These are phyloP conservation scores for Grus americana DNA, from an alignment of 2,113 vertebrate species.

Conservation along the genomic window DNA sequence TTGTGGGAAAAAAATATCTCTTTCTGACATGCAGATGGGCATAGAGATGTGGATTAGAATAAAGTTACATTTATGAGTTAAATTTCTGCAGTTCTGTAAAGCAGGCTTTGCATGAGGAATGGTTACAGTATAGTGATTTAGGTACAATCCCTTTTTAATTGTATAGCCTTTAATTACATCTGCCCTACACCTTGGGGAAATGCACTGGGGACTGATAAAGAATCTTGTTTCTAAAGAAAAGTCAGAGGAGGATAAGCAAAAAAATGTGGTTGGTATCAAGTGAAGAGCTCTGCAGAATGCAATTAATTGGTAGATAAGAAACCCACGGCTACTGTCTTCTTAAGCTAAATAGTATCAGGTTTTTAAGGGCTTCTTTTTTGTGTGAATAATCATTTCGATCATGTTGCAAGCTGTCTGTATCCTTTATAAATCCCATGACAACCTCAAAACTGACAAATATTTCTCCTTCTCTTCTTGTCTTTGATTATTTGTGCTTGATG, in stretches of 20 bases:
- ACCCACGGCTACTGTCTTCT: background rate
- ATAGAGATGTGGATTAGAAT: background rate
- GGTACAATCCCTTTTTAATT: constrained; percentile 29
- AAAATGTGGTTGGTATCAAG: background rate
- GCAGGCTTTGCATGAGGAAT: background rate
- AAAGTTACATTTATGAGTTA: background rate
- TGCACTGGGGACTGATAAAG: background rate
- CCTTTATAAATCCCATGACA: background rate
- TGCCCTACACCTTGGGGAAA: background rate
- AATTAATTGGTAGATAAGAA: constrained; percentile 35
- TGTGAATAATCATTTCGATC: background rate
- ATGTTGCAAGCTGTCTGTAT: background rate
- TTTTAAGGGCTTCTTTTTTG: background rate
- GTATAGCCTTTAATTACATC: constrained; percentile 8
- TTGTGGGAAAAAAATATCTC: background rate
- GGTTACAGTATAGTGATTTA: background rate
- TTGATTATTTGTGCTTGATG: background rate
- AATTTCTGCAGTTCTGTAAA: background rate
- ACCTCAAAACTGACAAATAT: background rate
- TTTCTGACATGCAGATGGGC: background rate
- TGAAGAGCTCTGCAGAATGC: background rate
- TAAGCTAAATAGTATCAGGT: background rate
- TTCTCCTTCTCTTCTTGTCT: background rate
- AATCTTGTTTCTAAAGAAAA: constrained; percentile 15
- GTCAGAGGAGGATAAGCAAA: background rate